A percentile compares a stretch with the other conserved stretches of the same genome.
Evolutionary conservation across 1,140 invertebrate genomes (phyloP).

Genomic region (Pachypeltis micranthus): DNA sequence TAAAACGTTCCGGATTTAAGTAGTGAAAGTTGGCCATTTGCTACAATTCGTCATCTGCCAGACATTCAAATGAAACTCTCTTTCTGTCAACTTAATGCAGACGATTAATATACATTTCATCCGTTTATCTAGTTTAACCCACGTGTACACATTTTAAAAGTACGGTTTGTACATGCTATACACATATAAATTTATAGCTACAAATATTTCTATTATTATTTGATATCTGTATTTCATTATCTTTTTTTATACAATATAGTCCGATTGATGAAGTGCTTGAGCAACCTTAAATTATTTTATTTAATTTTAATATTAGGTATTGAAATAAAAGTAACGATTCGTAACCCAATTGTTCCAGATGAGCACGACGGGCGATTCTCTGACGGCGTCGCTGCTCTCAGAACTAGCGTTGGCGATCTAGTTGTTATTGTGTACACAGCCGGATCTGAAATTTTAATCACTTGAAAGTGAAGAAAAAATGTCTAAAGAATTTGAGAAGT

Average conservation of each 20-base stretch:
- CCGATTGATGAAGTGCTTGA: slow-evolving; percentile 11
- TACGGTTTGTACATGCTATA: background rate
- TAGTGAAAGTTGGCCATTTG: background rate
- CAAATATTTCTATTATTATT: too few relatives aligned
- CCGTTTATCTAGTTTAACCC: background rate
- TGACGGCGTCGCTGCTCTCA: background rate
- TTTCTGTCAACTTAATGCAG: background rate
- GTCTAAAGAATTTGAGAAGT: too few relatives aligned
- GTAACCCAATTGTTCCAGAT: background rate
- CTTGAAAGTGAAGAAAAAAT: too few relatives aligned
- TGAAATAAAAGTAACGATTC: background rate
- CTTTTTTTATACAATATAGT: background rate
- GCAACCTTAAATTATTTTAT: slow-evolving; percentile 11
- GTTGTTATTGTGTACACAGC: background rate
- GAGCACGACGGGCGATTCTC: background rate
- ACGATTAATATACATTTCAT: background rate
- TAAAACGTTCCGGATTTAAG: background rate
- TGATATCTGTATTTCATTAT: background rate
- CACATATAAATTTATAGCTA: too few relatives aligned
- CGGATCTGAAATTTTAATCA: background rate
- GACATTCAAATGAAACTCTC: background rate
- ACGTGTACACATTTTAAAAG: background rate
- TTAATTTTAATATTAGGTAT: background rate
- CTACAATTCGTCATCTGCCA: background rate
- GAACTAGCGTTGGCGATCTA: background rate